Conservation (phyloP, 2,113 vertebrate genomes). For the Dromiciops gliroides region DNA sequence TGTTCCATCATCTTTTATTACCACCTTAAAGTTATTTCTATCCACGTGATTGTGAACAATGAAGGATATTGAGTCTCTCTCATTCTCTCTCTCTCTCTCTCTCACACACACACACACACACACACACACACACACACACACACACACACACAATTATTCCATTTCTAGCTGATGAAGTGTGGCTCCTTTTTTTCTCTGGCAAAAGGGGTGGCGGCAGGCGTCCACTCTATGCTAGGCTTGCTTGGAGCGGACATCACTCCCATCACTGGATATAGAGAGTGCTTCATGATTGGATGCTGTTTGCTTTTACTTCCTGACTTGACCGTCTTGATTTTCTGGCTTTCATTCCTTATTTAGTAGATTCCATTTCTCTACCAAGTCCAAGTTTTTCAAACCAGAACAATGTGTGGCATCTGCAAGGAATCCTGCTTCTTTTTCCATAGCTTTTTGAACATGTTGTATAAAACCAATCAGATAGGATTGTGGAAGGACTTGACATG, state of each 20-base stretch:
- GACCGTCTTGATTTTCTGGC: conserved; percentile 51
- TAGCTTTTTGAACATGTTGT: conserved; percentile 54
- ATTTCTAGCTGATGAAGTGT: conserved; percentile 70
- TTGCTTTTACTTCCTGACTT: conserved; percentile 68
- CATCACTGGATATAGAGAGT: conserved; percentile 59
- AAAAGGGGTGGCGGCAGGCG: conserved; percentile 72
- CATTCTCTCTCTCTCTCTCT: too few species aligned
- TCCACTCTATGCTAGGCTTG: conserved; percentile 68
- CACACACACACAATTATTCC: conserved; percentile 31
- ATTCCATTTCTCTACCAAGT: conserved; percentile 2
- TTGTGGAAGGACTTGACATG: conserved; percentile 40
- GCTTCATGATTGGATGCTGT: conserved; percentile 65
- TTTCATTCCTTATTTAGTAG: conserved; percentile 55
- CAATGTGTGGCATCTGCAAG: conserved; percentile 64
- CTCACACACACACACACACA: neutral
- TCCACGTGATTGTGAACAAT: neutral
- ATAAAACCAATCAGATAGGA: conserved; percentile 45
- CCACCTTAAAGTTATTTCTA: conserved; percentile 67
- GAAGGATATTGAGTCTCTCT: neutral
- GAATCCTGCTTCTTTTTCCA: conserved; percentile 53
- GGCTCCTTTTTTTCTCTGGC: conserved; percentile 65
- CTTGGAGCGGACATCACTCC: conserved; percentile 54
- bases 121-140: neutral
- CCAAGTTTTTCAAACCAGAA: conserved; percentile 31
- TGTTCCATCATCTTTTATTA: conserved; percentile 69